phyloP scores from a whole-genome alignment of 1,140 invertebrate genomes.

The Bombus pascuorum region DNA sequence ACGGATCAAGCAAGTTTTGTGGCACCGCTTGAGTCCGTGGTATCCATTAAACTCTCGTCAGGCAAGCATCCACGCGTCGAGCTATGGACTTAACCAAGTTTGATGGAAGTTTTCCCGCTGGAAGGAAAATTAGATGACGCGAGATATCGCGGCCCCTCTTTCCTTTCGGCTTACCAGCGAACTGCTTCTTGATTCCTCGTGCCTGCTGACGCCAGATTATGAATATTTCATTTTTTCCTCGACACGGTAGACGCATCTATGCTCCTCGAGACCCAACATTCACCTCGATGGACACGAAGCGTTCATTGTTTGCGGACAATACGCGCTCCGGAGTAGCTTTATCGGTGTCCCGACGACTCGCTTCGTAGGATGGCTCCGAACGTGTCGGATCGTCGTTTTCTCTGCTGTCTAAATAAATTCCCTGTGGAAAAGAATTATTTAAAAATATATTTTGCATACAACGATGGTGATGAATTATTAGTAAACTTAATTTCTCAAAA shows the following conservation, averaged over 20 bases:
- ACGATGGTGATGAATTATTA: no score
- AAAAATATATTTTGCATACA: neutral
- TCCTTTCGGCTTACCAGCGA: no score
- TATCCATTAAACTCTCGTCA: conserved; percentile 68
- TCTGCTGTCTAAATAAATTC: neutral
- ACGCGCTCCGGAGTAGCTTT: neutral
- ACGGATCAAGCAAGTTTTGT: conserved; percentile 34
- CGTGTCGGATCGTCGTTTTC: neutral
- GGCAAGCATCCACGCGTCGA: conserved; percentile 7
- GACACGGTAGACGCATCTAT: neutral
- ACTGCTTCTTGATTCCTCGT: neutral
- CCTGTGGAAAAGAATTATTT: no score
- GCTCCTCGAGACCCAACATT: no score
- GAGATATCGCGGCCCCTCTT: neutral
- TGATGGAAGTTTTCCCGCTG: conserved; percentile 55
- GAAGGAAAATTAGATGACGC: conserved; percentile 59
- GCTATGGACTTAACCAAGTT: conserved; percentile 52
- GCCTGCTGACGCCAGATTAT: conserved; percentile 40
- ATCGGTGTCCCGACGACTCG: neutral
- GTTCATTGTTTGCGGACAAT: conserved; percentile 11
- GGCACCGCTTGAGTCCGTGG: conserved; percentile 45
- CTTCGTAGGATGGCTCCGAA: no score
- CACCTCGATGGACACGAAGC: neutral
- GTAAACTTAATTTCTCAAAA: no score
- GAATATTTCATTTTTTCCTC: conserved; percentile 45